phyloP scores from a whole-genome alignment of 2,888 invertebrate genomes.

The Torymus aiolomorphi region DNA sequence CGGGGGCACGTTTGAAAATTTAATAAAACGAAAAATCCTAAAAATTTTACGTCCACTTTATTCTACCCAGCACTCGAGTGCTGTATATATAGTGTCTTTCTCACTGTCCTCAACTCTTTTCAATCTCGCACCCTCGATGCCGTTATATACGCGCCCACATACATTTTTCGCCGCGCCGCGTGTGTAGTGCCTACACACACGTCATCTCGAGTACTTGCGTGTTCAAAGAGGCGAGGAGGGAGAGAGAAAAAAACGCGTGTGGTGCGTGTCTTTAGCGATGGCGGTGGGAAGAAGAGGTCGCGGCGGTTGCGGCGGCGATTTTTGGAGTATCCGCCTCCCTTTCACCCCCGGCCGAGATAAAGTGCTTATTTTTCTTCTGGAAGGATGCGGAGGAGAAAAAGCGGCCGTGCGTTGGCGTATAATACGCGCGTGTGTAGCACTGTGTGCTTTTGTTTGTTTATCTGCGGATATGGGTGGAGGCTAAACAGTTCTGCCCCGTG shows the following conservation, averaged over 20 bases:
- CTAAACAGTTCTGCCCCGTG: no score
- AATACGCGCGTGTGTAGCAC: not conserved
- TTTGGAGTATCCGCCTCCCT: no score
- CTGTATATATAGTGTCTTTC: no score
- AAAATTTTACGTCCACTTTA: constrained; percentile 35
- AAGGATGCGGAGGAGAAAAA: not conserved
- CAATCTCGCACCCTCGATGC: constrained; percentile 40
- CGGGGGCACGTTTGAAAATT: constrained; percentile 10
- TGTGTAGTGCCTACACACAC: constrained; percentile 10
- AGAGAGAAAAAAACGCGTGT: not conserved
- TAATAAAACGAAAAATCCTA: constrained; percentile 44
- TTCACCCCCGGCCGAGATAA: constrained; percentile 14
- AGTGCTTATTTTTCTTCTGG: constrained; percentile 42
- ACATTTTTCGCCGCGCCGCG: constrained; percentile 11
- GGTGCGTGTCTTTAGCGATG: not conserved
- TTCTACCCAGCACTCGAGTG: not conserved
- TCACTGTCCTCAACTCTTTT: constrained; percentile 34
- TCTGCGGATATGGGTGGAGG: not conserved
- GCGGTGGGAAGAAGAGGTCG: constrained; percentile 35
- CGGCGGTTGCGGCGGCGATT: constrained; percentile 15
- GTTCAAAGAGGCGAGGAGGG: not conserved
- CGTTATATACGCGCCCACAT: not conserved
- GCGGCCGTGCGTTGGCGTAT: no score
- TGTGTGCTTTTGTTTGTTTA: constrained; percentile 20
- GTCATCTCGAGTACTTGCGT: constrained; percentile 22